Conservation (phyloP, 64 coral and sea anemone species). For the Montipora cactus region DNA sequence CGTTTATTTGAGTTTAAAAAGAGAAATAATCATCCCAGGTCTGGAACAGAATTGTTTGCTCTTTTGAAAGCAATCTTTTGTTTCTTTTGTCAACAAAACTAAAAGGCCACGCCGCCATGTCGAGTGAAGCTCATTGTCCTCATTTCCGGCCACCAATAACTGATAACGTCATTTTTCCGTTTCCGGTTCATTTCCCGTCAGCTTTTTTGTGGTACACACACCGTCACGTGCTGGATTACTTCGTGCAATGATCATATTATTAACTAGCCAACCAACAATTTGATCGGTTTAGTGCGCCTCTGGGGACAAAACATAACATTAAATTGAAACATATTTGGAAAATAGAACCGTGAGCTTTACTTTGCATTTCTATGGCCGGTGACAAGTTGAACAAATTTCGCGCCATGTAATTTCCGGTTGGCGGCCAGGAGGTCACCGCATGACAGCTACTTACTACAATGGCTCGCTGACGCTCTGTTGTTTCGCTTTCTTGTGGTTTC, state of each 20-base stretch:
- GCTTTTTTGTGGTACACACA: conserved; percentile 18
- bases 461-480: background rate
- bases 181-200: conserved; percentile 50
- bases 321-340: background rate
- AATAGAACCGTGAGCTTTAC: background rate
- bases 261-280: background rate
- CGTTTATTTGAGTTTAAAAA: background rate
- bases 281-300: background rate
- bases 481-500: conserved; percentile 46
- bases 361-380: conserved; percentile 8
- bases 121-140: conserved; percentile 40
- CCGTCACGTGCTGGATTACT: conserved; percentile 22
- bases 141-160: conserved; percentile 48
- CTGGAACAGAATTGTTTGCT: conserved; percentile 30
- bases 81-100: conserved; percentile 51
- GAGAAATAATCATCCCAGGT: background rate
- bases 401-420: conserved; percentile 53
- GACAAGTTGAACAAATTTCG: conserved; percentile 28
- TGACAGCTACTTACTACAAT: conserved; percentile 14
- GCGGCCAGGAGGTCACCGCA: conserved; percentile 9
- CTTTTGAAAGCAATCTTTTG: conserved; percentile 52
- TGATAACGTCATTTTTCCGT: conserved; percentile 55
- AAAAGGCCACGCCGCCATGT: conserved; percentile 26
- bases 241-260: background rate
- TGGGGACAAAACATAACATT: background rate